phyloP scores from a whole-genome alignment of 1,140 invertebrate species.

The Amphibalanus amphitrite region DNA sequence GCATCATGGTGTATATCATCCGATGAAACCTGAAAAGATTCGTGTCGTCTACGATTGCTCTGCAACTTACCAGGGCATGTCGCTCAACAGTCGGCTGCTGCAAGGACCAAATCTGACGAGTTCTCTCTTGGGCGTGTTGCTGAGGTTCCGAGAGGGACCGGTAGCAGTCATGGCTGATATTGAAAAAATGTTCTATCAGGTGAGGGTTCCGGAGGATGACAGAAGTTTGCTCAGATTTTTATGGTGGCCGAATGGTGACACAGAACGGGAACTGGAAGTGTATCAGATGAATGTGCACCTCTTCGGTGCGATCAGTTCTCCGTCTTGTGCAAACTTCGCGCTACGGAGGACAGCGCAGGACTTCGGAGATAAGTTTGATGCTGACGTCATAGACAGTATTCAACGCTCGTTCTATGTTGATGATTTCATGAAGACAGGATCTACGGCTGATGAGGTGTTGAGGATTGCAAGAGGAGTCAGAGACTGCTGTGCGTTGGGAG shows the following conservation, averaged over 20 bases:
- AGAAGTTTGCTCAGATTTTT: background rate
- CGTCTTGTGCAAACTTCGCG: conserved; percentile 9
- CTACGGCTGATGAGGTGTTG: too few relatives aligned
- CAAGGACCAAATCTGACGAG: conserved; percentile 12
- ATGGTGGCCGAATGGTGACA: conserved; percentile 8
- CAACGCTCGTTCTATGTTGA: too few relatives aligned
- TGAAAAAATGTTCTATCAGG: conserved; percentile 12
- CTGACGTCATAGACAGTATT: too few relatives aligned
- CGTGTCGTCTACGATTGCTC: conserved; percentile 10
- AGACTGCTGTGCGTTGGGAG: too few relatives aligned
- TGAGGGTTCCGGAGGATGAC: conserved; percentile 5
- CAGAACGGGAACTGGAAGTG: background rate
- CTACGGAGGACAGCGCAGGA: conserved; percentile 1
- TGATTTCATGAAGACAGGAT: too few relatives aligned
- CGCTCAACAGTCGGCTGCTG: conserved; percentile 8
- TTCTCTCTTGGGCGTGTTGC: background rate
- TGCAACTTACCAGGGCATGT: conserved; percentile 4
- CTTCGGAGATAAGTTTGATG: background rate
- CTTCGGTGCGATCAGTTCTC: conserved; percentile 3
- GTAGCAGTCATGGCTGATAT: conserved; percentile 10
- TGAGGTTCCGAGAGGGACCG: conserved; percentile 7
- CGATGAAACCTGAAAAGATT: conserved; percentile 7
- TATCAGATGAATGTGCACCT: conserved; percentile 9
- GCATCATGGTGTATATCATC: conserved; percentile 12
- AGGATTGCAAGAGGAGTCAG: too few relatives aligned